Evolutionary conservation across 2,113 vertebrate genomes (phyloP).

Genomic region (Mixornis gularis): DNA sequence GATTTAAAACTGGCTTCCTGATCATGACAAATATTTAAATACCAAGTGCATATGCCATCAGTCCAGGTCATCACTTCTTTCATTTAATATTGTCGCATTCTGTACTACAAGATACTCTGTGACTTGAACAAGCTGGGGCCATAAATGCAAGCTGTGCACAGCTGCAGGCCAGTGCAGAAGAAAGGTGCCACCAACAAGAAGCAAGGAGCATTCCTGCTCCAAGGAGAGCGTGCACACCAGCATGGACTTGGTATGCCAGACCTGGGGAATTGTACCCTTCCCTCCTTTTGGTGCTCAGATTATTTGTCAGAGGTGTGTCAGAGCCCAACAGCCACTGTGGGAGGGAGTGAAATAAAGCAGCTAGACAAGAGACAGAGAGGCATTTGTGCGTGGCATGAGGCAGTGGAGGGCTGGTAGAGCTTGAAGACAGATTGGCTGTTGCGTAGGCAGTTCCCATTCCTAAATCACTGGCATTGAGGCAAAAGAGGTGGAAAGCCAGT

Average conservation of each 20-base stretch:
- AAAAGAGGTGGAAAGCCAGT: neutral
- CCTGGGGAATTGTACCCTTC: neutral
- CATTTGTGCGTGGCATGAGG: neutral
- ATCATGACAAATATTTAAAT: neutral
- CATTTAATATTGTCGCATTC: neutral
- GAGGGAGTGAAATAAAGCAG: neutral
- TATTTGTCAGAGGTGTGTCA: neutral
- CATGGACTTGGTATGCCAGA: neutral
- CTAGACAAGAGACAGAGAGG: neutral
- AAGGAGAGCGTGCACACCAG: accelerated
- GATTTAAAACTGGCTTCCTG: neutral
- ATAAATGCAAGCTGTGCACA: neutral
- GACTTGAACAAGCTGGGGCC: neutral
- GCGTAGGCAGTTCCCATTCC: neutral
- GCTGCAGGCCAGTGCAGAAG: neutral
- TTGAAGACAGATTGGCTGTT: neutral
- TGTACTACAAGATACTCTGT: neutral
- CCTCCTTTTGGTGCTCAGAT: accelerated
- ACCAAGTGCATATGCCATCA: neutral
- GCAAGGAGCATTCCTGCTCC: neutral
- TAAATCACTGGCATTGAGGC: neutral
- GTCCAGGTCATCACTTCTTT: neutral
- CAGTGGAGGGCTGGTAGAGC: neutral
- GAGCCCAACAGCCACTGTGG: neutral
- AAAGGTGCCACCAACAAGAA: neutral